These are phyloP conservation scores for Andrena haemorrhoa DNA, from an alignment of 2,888 invertebrate species.

Conservation along the genomic window DNA sequence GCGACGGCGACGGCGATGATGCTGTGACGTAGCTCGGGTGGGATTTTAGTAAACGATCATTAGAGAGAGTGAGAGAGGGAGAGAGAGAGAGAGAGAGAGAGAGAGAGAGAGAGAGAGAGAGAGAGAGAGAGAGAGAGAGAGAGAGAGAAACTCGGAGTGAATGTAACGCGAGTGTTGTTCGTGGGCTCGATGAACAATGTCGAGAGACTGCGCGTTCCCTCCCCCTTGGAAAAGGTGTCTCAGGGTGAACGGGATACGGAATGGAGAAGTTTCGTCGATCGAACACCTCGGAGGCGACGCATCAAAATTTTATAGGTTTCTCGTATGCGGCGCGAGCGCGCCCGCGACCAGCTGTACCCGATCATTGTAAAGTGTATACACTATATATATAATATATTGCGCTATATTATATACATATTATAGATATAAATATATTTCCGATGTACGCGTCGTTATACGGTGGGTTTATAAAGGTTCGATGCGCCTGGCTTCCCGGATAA, in stretches of 20 bases:
- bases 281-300: neutral
- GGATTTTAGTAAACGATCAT: neutral
- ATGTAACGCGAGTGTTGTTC: neutral
- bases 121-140: neutral
- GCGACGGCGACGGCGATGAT: neutral
- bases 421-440: no score
- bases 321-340: neutral
- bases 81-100: neutral
- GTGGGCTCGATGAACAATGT: neutral
- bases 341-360: no score
- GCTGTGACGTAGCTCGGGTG: neutral
- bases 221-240: neutral
- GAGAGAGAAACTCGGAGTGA: neutral
- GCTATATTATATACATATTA: conserved; percentile 27
- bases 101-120: neutral
- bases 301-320: neutral
- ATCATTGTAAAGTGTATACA: conserved; percentile 30
- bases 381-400: conserved; percentile 45
- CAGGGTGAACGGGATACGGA: neutral
- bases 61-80: neutral
- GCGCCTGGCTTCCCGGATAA: neutral
- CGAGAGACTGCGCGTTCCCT: conserved; percentile 4
- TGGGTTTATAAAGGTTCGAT: neutral
- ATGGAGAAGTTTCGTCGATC: conserved; percentile 44
- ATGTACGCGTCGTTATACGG: neutral